These are phyloP conservation scores for Cyrtonyx montezumae DNA, from an alignment of 2,113 vertebrate genomes.

Conservation along the genomic window DNA sequence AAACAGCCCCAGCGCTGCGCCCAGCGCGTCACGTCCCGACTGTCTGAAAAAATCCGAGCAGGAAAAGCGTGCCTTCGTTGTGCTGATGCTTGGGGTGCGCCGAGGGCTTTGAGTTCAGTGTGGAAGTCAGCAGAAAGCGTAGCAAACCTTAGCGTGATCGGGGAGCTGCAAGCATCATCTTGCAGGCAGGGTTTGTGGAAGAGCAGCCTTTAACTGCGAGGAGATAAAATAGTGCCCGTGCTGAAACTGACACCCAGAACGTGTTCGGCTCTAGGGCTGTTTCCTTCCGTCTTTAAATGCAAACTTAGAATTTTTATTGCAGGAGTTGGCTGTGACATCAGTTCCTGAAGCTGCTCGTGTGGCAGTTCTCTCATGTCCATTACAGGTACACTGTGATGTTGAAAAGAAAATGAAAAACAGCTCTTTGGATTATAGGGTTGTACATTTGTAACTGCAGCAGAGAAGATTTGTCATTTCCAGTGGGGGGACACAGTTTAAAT, in stretches of 20 bases:
- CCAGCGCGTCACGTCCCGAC: rapidly evolving
- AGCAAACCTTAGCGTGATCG: background rate
- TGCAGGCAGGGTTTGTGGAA: background rate
- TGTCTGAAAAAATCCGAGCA: background rate
- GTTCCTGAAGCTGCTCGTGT: background rate
- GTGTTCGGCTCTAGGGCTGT: background rate
- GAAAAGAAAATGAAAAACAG: background rate
- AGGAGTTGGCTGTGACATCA: background rate
- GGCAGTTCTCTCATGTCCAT: rapidly evolving
- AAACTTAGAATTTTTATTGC: background rate
- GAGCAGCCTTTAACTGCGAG: no score
- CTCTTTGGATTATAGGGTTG: background rate
- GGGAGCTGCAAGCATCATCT: background rate
- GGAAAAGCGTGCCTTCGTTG: background rate
- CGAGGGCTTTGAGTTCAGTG: background rate
- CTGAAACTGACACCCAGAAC: background rate
- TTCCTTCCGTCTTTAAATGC: background rate
- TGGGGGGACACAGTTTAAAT: background rate
- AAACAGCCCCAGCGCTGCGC: background rate
- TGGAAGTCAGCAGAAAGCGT: background rate
- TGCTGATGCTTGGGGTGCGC: background rate
- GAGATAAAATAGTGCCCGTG: background rate
- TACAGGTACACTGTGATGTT: no score
- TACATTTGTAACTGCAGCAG: background rate
- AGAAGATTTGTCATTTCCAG: background rate